Evolutionary conservation across 2,888 invertebrate species (phyloP).

Genomic region (Heliconius ethilla): DNA sequence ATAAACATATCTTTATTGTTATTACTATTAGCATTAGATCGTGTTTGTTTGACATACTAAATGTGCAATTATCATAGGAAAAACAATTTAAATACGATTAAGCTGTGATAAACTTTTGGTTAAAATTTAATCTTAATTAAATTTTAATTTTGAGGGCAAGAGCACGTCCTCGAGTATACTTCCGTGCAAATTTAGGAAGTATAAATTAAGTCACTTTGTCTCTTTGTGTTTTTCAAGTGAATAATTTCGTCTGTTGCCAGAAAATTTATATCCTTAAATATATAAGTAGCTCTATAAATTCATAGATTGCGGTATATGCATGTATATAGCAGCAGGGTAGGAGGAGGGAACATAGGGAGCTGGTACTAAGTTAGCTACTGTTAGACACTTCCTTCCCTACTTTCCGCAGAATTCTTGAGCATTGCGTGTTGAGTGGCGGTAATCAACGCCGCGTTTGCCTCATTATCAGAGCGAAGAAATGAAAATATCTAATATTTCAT

Average conservation of each 20-base stretch:
- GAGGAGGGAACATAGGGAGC: too few species aligned
- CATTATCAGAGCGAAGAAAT: too few species aligned
- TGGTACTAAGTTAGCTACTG: too few species aligned
- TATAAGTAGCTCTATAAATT: too few species aligned
- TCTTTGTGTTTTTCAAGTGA: conserved; percentile 1
- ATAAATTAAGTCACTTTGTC: neutral
- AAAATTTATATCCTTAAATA: neutral
- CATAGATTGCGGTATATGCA: too few species aligned
- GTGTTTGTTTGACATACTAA: conserved; percentile 4
- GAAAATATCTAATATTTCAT: too few species aligned
- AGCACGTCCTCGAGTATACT: conserved; percentile 5
- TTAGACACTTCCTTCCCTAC: too few species aligned
- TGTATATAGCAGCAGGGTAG: too few species aligned
- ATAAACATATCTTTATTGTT: neutral
- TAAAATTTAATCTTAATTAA: conserved; percentile 2
- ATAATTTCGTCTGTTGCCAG: neutral
- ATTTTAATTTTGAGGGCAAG: neutral
- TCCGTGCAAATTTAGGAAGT: neutral
- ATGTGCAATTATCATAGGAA: neutral
- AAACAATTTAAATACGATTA: neutral
- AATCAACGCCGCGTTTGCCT: too few species aligned
- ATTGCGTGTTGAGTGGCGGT: too few species aligned
- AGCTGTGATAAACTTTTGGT: neutral
- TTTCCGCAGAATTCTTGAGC: too few species aligned
- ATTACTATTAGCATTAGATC: neutral